Base-by-base conservation (phyloP, 2,888 invertebrate genomes). In the Chalcis sispes region DNA sequence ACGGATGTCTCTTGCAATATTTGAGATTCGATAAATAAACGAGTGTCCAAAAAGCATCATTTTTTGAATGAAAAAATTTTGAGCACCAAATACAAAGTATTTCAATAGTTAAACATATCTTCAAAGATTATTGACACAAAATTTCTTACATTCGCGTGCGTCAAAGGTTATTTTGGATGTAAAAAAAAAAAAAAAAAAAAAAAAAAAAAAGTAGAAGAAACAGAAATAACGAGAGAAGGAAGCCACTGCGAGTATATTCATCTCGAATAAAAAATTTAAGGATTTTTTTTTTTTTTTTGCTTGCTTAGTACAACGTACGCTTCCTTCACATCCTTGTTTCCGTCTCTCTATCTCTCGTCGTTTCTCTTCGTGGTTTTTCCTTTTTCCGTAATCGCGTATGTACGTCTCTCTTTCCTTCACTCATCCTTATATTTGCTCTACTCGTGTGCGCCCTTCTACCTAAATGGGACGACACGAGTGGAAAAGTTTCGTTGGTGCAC, bases 391-490 rank as follows among this genome's bases (percentile, higher is more conserved):
- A n/a, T n/a, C n/a, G n/a, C n/a, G n/a, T n/a, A n/a, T n/a, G n/a
- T n/a, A n/a, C n/a, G n/a, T n/a, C n/a, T 1, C 36, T 27, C 18
- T 23, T 29, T 7, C n/a, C 25, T 5, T 10, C n/a, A n/a, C 25
- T n/a, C 50, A 52, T 66, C 56, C 67, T 69, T 69, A 69, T n/a
- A n/a, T 58, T 61, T 70, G 52, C 58, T 59, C 48, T 40, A 66
- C 66, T 65, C 66, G 58, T 64, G 46, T 56, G 64, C 66, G 50
- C 27, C 29, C 36, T 52, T 59, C 59, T 61, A 56, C 59, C 58
- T 64, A 73, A 73, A 66, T 73, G 66, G 72, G 59, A 58, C 73
- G 73, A 66, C 64, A 66, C 65, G 25, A 72, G 72, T 64, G 62
- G 62, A 50, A 72, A 72, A 72, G 72, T 72, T 72, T 72, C 46